A percentile compares a stretch with the other conserved stretches of the same genome.
These are phyloP conservation scores for Bradypodion ventrale DNA, from an alignment of 2,797 vertebrate species.

Conservation along the genomic window DNA sequence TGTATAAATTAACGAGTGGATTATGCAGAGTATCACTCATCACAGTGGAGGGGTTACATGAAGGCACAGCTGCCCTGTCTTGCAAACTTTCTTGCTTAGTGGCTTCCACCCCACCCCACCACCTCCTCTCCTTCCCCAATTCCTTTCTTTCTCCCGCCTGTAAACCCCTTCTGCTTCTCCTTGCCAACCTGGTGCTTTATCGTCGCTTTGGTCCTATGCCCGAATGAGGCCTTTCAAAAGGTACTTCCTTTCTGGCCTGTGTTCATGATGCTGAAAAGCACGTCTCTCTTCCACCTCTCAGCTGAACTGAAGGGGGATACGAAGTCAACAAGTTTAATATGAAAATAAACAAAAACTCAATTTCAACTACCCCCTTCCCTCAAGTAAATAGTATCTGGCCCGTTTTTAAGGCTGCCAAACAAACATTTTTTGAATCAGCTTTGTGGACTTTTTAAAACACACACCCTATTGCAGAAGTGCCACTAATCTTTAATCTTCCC, in stretches of 20 bases:
- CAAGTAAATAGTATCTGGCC: slow-evolving; percentile 67
- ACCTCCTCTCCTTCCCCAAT: neutral
- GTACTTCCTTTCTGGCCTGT: slow-evolving; percentile 69
- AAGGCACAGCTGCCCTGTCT: slow-evolving; percentile 7
- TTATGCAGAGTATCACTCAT: neutral
- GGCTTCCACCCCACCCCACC: slow-evolving; percentile 9
- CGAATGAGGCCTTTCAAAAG: slow-evolving; percentile 63
- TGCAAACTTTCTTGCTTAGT: slow-evolving; percentile 11
- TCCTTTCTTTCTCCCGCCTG: neutral
- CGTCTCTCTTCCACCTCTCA: slow-evolving; percentile 55
- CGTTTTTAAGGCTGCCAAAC: slow-evolving; percentile 59
- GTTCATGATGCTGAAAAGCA: slow-evolving; percentile 36
- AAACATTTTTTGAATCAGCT: slow-evolving; percentile 56
- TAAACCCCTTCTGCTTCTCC: slow-evolving; percentile 18
- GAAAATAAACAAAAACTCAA: slow-evolving; percentile 75
- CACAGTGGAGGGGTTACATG: fast-evolving
- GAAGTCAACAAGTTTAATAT: slow-evolving; percentile 73
- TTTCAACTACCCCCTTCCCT: slow-evolving; percentile 69
- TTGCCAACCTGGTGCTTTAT: slow-evolving; percentile 63
- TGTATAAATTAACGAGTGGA: neutral
- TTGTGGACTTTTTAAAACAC: neutral
- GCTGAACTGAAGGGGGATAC: slow-evolving; percentile 57
- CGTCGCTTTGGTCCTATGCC: slow-evolving; percentile 59
- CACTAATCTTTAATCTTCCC: slow-evolving; percentile 59
- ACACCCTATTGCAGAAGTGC: slow-evolving; percentile 49